phyloP scores from a whole-genome alignment of 2,797 vertebrate genomes.

The Sciurus vulgaris region DNA sequence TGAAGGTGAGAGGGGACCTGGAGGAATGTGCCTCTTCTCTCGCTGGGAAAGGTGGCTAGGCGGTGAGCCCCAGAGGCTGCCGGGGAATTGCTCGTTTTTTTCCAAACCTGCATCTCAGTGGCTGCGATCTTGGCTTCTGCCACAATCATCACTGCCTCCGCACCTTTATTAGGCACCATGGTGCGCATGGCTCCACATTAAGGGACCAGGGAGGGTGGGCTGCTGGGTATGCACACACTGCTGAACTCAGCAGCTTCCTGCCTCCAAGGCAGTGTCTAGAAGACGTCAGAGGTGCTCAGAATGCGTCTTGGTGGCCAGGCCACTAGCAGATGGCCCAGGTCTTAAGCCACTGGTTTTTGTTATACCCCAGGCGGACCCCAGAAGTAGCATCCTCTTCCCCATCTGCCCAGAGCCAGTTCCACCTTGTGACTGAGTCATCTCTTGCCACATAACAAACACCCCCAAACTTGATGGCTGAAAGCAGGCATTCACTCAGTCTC shows the following conservation, averaged over 20 bases:
- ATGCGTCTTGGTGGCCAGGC: not conserved
- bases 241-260: not conserved
- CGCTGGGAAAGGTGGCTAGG: fast-evolving
- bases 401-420: not conserved
- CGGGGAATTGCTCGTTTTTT: not conserved
- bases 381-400: not conserved
- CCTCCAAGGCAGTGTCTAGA: not conserved
- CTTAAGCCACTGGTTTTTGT: not conserved
- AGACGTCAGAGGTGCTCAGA: not conserved
- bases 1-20: not conserved
- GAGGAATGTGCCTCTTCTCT: not conserved
- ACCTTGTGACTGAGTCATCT: not conserved
- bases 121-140: not conserved
- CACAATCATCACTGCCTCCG: not conserved
- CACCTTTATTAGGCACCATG: not conserved
- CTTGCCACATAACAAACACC: not conserved
- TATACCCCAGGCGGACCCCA: not conserved
- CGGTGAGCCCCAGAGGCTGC: not conserved
- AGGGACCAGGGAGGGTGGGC: fast-evolving
- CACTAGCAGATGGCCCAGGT: not conserved
- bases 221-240: fast-evolving
- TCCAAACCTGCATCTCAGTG: not conserved
- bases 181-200: not conserved
- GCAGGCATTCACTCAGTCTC: not conserved
- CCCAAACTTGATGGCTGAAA: not conserved